Conservation (phyloP, 2,113 vertebrate genomes). For the Phoenicopterus ruber region DNA sequence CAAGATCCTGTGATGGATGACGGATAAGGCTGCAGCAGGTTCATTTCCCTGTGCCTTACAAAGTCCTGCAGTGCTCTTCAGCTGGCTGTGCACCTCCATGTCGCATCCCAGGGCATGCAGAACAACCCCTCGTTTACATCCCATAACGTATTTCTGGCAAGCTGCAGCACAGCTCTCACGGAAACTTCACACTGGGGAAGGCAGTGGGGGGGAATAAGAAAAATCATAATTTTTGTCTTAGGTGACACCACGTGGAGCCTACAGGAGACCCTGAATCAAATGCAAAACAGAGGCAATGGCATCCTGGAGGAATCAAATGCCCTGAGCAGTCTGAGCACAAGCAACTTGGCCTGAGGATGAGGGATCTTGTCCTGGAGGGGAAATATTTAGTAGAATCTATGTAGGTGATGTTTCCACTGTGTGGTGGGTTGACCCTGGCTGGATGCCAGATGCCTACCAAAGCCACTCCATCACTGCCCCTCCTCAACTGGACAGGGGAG, state of each 20-base stretch:
- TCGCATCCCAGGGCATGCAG: not conserved
- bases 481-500: too few relatives aligned
- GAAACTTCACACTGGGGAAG: not conserved
- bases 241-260: not conserved
- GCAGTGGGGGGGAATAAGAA: not conserved
- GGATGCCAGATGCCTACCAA: too few relatives aligned
- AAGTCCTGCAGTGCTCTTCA: not conserved
- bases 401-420: not conserved
- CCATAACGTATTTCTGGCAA: not conserved
- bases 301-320: not conserved
- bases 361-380: not conserved
- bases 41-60: not conserved
- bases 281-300: not conserved
- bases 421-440: too few relatives aligned
- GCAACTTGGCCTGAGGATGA: not conserved
- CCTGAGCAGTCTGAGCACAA: not conserved
- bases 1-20: rapidly evolving
- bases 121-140: rapidly evolving
- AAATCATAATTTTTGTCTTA: not conserved
- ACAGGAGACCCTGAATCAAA: not conserved
- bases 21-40: not conserved
- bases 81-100: not conserved
- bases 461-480: too few relatives aligned
- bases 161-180: not conserved
- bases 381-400: not conserved